These are phyloP conservation scores for Allophyes oxyacanthae DNA, from an alignment of 2,888 invertebrate species.

Conservation along the genomic window DNA sequence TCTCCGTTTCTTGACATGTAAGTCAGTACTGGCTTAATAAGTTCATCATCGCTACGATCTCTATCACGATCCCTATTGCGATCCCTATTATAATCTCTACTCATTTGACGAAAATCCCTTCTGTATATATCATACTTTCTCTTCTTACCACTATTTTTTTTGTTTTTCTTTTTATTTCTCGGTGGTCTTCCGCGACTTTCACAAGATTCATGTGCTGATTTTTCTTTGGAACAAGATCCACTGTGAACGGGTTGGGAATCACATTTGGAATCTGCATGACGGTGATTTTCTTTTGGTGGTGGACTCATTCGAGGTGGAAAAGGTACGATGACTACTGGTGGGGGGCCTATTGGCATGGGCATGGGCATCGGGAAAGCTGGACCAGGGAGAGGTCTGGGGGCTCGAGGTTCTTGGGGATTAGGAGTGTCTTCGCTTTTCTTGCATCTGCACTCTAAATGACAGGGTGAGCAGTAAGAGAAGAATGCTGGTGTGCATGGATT, in stretches of 20 bases:
- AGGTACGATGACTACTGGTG: constrained; percentile 51
- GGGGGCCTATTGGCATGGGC: constrained; percentile 49
- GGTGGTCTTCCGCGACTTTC: constrained; percentile 1
- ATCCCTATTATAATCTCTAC: constrained; percentile 10
- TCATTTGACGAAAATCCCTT: constrained; percentile 23
- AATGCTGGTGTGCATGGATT: constrained; percentile 79
- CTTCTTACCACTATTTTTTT: constrained; percentile 10
- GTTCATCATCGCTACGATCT: constrained; percentile 17
- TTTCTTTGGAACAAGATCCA: constrained; percentile 23
- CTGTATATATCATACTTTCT: constrained; percentile 37
- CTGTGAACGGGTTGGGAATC: constrained; percentile 1
- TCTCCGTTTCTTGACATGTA: constrained; percentile 62
- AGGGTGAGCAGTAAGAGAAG: constrained; percentile 79
- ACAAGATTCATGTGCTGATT: constrained; percentile 9
- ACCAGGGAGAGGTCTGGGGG: constrained; percentile 51
- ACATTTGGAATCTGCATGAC: constrained; percentile 7
- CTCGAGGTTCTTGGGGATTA: constrained; percentile 46
- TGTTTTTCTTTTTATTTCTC: constrained; percentile 16
- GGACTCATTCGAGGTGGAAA: constrained; percentile 28
- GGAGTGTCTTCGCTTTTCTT: constrained; percentile 62
- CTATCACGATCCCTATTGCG: too few relatives aligned
- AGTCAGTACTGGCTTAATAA: constrained; percentile 59
- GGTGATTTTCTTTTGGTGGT: background rate
- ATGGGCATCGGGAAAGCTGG: constrained; percentile 55
- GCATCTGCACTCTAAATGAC: constrained; percentile 78